phyloP scores from a whole-genome alignment of 2,797 vertebrate genomes.

The Cyclura pinguis region DNA sequence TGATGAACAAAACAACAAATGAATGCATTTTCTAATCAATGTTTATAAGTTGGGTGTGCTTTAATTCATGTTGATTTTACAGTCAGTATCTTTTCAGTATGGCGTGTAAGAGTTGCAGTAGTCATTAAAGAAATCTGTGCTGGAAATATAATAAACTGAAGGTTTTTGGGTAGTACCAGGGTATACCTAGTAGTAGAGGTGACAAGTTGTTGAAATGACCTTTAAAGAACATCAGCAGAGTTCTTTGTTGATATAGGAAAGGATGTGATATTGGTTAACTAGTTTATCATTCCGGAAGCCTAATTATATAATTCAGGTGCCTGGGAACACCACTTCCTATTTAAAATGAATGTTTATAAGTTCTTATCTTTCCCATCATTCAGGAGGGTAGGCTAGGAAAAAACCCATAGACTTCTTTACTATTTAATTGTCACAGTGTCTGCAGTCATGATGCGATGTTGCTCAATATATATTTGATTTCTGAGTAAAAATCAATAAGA shows the following conservation, averaged over 20 bases:
- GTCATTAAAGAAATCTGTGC: background rate
- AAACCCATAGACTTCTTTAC: background rate
- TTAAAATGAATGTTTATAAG: conserved; percentile 4
- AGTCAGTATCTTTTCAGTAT: background rate
- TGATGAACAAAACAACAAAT: background rate
- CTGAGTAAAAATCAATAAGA: background rate
- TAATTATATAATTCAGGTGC: conserved; percentile 47
- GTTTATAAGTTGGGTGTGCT: background rate
- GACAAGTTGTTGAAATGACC: conserved; percentile 43
- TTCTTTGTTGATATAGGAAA: conserved; percentile 20
- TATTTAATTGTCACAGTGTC: background rate
- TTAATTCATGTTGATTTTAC: background rate
- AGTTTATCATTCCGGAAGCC: conserved; percentile 11
- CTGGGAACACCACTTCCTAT: conserved; percentile 41
- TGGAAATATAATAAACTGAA: background rate
- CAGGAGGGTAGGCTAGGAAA: background rate
- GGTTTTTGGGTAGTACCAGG: background rate
- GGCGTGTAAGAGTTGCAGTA: background rate
- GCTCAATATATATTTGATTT: background rate
- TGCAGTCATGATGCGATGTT: background rate
- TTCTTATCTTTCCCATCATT: background rate
- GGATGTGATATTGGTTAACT: conserved; percentile 22
- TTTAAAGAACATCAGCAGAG: conserved; percentile 21
- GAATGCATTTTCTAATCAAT: conserved; percentile 8
- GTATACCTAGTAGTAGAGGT: conserved; percentile 32